Evolutionary conservation across 2,113 vertebrate species (phyloP).

Genomic region (Antechinus flavipes): DNA sequence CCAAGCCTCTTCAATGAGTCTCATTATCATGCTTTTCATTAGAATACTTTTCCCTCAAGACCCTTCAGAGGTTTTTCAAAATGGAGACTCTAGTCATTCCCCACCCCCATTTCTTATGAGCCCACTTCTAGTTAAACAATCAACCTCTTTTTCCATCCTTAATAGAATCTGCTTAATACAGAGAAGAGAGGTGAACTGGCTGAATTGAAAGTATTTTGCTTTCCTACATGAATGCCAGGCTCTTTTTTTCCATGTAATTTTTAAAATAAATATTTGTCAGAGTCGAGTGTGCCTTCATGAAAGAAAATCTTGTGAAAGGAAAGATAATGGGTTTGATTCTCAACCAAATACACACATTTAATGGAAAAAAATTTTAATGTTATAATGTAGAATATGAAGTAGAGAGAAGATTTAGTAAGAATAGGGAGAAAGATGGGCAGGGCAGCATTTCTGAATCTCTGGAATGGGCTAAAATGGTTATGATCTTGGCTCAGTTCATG

Average conservation of each 20-base stretch:
- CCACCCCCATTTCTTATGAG: background rate
- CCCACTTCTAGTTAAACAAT: background rate
- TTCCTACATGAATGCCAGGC: background rate
- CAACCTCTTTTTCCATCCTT: background rate
- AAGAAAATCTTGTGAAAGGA: slow-evolving; percentile 22
- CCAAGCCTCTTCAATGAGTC: background rate
- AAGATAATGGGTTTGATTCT: slow-evolving; percentile 38
- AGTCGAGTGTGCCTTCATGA: background rate
- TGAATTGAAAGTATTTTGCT: background rate
- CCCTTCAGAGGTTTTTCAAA: background rate
- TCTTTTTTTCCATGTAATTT: slow-evolving; percentile 44
- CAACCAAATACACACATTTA: background rate
- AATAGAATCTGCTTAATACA: background rate
- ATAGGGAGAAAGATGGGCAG: background rate
- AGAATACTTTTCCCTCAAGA: slow-evolving; percentile 11
- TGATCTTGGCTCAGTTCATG: background rate
- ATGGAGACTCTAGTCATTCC: background rate
- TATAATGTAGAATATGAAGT: background rate
- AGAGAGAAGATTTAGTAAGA: slow-evolving; percentile 33
- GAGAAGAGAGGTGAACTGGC: background rate
- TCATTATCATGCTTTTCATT: background rate
- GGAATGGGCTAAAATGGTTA: background rate
- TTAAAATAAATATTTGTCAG: slow-evolving; percentile 31
- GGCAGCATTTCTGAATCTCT: slow-evolving; percentile 10
- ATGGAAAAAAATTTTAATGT: slow-evolving; percentile 27